Base-by-base conservation (phyloP, 2,888 invertebrate genomes). In the Rhagium mordax region DNA sequence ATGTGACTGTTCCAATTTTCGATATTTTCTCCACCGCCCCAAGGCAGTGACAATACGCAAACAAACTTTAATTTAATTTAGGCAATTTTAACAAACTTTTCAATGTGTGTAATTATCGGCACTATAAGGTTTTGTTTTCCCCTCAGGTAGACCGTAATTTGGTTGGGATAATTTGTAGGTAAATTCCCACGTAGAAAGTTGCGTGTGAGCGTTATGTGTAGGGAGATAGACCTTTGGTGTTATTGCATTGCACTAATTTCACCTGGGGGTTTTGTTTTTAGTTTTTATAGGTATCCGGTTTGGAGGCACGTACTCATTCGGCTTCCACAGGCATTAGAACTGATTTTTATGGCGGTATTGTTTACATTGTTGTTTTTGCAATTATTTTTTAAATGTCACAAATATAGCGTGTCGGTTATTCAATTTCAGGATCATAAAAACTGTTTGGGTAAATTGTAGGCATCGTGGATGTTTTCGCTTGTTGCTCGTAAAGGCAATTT, bases 141-240 rank as follows among this genome's bases (percentile, higher is more conserved):
- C 57, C 41, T 24, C 24, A 64, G 74, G 74, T 76, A 76, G 67
- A 27, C 69, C 27, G 60, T 29, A 70, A 66, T 61, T 72, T 60
- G 47, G 27, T 41, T 57, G 57, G 51, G 21, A 64, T 68, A 72
- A 74, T 76, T 75, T 59, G 59, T 73, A 71, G 61, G 70, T 65
- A 61, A 69, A 59, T 72, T 73, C 62, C 69, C 71, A 65, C 72
- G 74, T 74, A 72, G 70, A 72, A 74, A 74, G 66, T 74, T 71
- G 72, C 72, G 72, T 77, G 72, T 51, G 49, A 20, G 21, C 10
- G n/a, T 47, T 61, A 21, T 53, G 16, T 24, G 49, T 24, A 29
- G 13, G 29, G 33, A n/a, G 53, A 53, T 65, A 53, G 29, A 53
- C 27, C 61, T 48, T 51, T 51, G 21, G 41, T 60, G 59, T 29